These are phyloP conservation scores for Corydoras maculifer DNA, from an alignment of 2,113 vertebrate species.

Conservation along the genomic window DNA sequence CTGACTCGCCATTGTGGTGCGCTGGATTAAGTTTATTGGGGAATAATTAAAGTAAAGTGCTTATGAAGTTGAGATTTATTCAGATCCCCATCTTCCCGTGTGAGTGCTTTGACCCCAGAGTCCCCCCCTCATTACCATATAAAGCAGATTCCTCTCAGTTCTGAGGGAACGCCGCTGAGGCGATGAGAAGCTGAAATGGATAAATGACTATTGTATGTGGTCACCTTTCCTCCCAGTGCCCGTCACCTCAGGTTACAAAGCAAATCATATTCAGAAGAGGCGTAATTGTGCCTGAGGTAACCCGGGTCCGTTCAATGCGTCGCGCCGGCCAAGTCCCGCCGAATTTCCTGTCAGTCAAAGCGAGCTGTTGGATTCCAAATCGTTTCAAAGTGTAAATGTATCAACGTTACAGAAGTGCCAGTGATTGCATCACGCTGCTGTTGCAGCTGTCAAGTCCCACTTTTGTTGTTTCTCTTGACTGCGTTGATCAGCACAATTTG, in stretches of 20 bases:
- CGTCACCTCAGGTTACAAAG: constrained; percentile 20
- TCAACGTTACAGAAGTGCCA: not conserved
- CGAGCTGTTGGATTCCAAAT: not conserved
- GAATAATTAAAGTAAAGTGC: constrained; percentile 26
- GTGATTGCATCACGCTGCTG: not conserved
- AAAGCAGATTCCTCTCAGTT: constrained; percentile 41
- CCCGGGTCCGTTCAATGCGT: not conserved
- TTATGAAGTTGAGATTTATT: constrained; percentile 45
- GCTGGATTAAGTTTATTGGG: not conserved
- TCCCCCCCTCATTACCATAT: constrained; percentile 44
- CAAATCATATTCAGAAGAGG: constrained; percentile 36
- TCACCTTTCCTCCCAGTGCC: constrained; percentile 14
- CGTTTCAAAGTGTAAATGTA: not conserved
- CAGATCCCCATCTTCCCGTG: constrained; percentile 34
- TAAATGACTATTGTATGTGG: constrained; percentile 13
- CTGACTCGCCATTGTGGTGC: not conserved
- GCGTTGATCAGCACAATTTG: not conserved
- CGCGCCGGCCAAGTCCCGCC: too few species aligned
- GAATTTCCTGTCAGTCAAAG: not conserved
- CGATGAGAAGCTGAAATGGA: constrained; percentile 12
- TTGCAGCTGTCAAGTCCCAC: not conserved
- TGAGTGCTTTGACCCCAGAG: constrained; percentile 40
- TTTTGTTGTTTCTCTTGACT: not conserved
- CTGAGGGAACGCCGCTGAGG: constrained; percentile 20
- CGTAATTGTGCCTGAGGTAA: constrained; percentile 27